Evolutionary conservation across 1,140 invertebrate species (phyloP).

Genomic region (Tenebrio molitor): DNA sequence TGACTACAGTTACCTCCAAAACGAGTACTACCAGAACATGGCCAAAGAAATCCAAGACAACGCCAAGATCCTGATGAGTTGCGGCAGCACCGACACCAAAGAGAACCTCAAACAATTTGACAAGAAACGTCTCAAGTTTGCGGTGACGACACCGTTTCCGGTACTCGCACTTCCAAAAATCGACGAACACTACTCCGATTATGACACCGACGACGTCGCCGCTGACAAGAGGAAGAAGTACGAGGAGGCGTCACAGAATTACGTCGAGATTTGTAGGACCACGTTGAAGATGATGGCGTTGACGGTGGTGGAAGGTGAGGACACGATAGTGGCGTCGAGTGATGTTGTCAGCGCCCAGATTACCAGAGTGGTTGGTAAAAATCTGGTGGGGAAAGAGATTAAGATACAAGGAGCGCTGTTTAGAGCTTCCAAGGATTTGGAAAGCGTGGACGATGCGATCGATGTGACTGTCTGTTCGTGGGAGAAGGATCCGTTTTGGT

Average conservation of each 20-base stretch:
- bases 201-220: neutral
- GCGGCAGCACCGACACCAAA: constrained; percentile 14
- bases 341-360: neutral
- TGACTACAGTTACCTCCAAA: neutral
- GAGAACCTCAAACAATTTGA: constrained; percentile 2
- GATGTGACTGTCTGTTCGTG: constrained; percentile 9
- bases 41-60: neutral
- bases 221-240: constrained; percentile 7
- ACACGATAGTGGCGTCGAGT: neutral
- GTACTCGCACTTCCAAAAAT: neutral
- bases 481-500: constrained; percentile 18
- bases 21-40: neutral
- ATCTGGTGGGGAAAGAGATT: neutral
- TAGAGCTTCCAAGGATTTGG: neutral
- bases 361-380: neutral
- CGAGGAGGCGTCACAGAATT: constrained; percentile 12
- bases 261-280: constrained; percentile 14
- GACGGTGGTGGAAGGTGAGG: constrained; percentile 1
- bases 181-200: constrained; percentile 17
- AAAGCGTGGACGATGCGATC: neutral
- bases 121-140: neutral
- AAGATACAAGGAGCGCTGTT: neutral
- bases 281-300: constrained; percentile 1
- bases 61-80: neutral
- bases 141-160: constrained; percentile 23